Conservation (phyloP, 2,797 vertebrate genomes). For the Karalla daura region DNA sequence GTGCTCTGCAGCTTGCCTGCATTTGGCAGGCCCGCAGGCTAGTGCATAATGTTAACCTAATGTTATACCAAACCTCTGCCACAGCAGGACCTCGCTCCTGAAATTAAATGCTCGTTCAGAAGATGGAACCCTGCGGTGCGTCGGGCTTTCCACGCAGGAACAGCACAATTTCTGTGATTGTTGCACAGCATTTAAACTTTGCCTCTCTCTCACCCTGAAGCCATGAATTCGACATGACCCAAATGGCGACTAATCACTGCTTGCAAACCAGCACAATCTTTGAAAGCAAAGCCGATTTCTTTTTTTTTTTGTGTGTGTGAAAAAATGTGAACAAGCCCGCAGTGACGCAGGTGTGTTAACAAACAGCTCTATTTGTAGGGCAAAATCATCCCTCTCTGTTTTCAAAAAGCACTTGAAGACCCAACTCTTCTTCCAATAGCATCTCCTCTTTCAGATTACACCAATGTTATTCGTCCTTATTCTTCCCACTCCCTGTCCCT, state of each 20-base stretch:
- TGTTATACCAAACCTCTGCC: slow-evolving; percentile 45
- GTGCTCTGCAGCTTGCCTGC: slow-evolving; percentile 40
- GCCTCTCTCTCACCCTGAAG: slow-evolving; percentile 8
- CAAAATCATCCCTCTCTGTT: no score
- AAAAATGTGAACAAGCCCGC: slow-evolving; percentile 20
- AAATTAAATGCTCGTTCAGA: slow-evolving; percentile 47
- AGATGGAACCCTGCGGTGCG: slow-evolving; percentile 22
- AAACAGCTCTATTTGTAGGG: no score
- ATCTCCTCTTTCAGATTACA: no score
- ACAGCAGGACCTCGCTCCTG: slow-evolving; percentile 16
- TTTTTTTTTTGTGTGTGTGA: background rate
- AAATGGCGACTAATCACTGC: background rate
- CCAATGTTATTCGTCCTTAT: no score
- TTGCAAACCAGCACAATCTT: slow-evolving; percentile 2
- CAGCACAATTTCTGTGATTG: slow-evolving; percentile 12
- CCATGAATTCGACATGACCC: slow-evolving; percentile 7
- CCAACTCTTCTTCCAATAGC: no score
- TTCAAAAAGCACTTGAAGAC: no score
- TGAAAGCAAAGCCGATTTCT: background rate
- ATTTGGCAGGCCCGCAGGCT: slow-evolving; percentile 50
- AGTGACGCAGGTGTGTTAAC: background rate
- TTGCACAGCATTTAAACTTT: slow-evolving; percentile 19
- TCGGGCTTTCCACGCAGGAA: slow-evolving; percentile 16
- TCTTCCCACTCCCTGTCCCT: no score
- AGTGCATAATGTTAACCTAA: slow-evolving; percentile 65